Conservation (phyloP, 2,113 vertebrate species). For the Aegotheles bennettii region DNA sequence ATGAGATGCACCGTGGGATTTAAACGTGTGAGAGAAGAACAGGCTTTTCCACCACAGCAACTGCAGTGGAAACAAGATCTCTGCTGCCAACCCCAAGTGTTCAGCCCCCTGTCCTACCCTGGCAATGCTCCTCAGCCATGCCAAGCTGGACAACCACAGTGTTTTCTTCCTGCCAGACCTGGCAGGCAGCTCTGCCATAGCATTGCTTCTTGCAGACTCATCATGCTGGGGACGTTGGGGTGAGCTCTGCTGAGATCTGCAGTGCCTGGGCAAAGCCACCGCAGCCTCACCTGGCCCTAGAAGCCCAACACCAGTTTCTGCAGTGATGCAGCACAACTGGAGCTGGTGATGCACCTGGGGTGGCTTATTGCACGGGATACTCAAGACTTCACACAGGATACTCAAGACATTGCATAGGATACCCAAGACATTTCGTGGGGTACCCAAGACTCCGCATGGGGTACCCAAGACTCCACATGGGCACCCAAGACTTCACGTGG, state of each 20-base stretch:
- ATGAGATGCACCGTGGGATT: constrained; percentile 43
- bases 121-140: not conserved
- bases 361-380: not conserved
- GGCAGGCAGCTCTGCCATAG: not conserved
- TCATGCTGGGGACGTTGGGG: not conserved
- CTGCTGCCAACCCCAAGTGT: not conserved
- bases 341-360: not conserved
- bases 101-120: not conserved
- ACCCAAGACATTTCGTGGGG: not conserved
- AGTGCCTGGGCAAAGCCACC: not conserved
- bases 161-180: not conserved
- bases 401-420: too few species aligned
- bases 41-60: not conserved
- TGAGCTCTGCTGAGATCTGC: not conserved
- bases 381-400: not conserved
- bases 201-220: not conserved
- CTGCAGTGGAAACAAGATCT: not conserved
- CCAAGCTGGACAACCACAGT: not conserved
- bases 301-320: not conserved
- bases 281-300: not conserved
- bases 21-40: not conserved
- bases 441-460: not conserved
- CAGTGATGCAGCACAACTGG: not conserved
- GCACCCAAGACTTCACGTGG: not conserved
- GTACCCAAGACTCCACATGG: too few species aligned